Percentiles rank a stretch among this genome's conserved stretches.
phyloP scores from a whole-genome alignment of 2,888 invertebrate species.

The Epinotia nisella region DNA sequence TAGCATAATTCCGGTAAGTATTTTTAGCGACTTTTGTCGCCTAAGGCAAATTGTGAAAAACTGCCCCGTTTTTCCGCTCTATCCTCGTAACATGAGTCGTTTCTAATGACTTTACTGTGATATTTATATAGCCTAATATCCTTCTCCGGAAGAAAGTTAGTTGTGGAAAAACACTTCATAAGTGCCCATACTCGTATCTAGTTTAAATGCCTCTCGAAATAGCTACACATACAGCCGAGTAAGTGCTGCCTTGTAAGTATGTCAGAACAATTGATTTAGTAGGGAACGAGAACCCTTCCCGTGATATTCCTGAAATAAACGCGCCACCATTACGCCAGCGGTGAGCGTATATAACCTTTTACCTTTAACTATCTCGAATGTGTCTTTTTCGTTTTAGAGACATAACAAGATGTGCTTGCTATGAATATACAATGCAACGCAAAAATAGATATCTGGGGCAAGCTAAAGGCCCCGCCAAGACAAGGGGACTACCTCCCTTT shows the following conservation, averaged over 20 bases:
- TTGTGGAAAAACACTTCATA: background rate
- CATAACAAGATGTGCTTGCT: background rate
- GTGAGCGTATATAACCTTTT: slow-evolving; percentile 35
- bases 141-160: background rate
- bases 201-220: slow-evolving; percentile 29
- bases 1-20: slow-evolving; percentile 22
- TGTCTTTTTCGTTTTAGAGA: slow-evolving; percentile 2
- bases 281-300: too few relatives aligned
- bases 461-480: too few relatives aligned
- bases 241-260: slow-evolving; percentile 26
- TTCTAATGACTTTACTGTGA: slow-evolving; percentile 5
- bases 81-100: slow-evolving; percentile 7
- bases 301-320: slow-evolving; percentile 24
- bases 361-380: slow-evolving; percentile 25
- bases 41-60: slow-evolving; percentile 23
- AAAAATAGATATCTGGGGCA: background rate
- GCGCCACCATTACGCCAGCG: slow-evolving; percentile 4
- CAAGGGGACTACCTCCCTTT: too few relatives aligned
- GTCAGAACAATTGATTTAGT: slow-evolving; percentile 28
- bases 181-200: background rate
- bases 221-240: slow-evolving; percentile 9
- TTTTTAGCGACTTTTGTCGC: slow-evolving; percentile 2
- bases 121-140: background rate
- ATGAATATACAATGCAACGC: slow-evolving; percentile 3
- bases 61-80: slow-evolving; percentile 1